A percentile compares a stretch with the other conserved stretches of the same genome.
Evolutionary conservation across 1,140 invertebrate genomes (phyloP).

Genomic region (Pseudoatta argentina): DNA sequence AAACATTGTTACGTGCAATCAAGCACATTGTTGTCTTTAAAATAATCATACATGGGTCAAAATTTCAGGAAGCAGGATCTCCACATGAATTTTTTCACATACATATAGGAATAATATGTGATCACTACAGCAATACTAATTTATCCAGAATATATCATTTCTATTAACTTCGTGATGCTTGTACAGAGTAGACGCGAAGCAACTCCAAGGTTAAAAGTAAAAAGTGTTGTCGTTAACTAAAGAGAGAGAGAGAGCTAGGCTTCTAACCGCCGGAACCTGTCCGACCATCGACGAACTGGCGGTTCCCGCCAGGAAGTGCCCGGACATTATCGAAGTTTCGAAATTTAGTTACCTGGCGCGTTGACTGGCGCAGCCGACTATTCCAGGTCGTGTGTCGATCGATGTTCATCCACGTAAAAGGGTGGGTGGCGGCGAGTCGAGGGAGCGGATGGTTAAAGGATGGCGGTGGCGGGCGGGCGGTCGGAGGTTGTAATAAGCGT

Average conservation of each 20-base stretch:
- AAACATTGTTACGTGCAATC: too few species aligned
- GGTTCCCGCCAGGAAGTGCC: conserved; percentile 51
- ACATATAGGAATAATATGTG: neutral
- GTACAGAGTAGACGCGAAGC: neutral
- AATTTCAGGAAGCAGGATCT: neutral
- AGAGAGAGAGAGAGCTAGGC: neutral
- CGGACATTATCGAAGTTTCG: conserved; percentile 62
- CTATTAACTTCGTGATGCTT: neutral
- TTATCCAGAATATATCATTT: neutral
- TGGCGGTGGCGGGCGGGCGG: conserved; percentile 49
- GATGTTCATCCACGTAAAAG: conserved; percentile 85
- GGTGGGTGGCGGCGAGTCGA: conserved; percentile 80
- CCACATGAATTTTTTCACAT: neutral
- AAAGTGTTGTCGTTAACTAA: neutral
- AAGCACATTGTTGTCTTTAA: neutral
- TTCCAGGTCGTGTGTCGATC: conserved; percentile 82
- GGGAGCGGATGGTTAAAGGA: conserved; percentile 78
- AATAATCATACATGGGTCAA: neutral
- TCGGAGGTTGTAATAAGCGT: conserved; percentile 79
- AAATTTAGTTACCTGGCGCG: conserved; percentile 76
- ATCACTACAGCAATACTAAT: neutral
- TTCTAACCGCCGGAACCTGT: neutral
- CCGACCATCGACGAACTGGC: neutral
- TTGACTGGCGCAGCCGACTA: conserved; percentile 70
- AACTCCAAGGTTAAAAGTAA: neutral